Evolutionary conservation across 1,140 invertebrate genomes (phyloP).

Genomic region (Papilio polyxenes): DNA sequence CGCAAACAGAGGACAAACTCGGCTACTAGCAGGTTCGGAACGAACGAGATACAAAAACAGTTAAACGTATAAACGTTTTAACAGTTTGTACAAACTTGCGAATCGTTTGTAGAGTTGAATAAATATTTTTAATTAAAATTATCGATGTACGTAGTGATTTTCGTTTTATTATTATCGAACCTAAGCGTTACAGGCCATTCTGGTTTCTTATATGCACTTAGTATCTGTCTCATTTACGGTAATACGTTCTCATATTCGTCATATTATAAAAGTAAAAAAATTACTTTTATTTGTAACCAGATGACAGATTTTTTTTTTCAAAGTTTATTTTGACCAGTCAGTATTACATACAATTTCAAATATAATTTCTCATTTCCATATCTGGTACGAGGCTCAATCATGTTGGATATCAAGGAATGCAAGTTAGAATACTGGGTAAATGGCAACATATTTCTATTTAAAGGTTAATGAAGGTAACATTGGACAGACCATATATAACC

Average conservation of each 20-base stretch:
- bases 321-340: too few relatives aligned
- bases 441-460: not conserved
- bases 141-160: not conserved
- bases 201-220: not conserved
- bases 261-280: not conserved
- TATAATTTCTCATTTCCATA: not conserved
- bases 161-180: not conserved
- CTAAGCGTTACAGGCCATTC: not conserved
- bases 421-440: not conserved
- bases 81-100: not conserved
- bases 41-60: not conserved
- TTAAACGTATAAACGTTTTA: not conserved
- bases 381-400: not conserved
- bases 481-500: not conserved
- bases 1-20: slow-evolving; percentile 3
- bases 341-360: too few relatives aligned
- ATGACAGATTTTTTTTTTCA: not conserved
- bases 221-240: not conserved
- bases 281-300: not conserved
- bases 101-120: not conserved
- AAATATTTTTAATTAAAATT: not conserved
- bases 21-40: not conserved
- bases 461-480: not conserved
- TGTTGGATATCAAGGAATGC: not conserved
- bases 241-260: not conserved